A percentile compares a stretch with the other conserved stretches of the same genome.
phyloP scores from a whole-genome alignment of 2,113 vertebrate species.

The Corvus moneduloides region DNA sequence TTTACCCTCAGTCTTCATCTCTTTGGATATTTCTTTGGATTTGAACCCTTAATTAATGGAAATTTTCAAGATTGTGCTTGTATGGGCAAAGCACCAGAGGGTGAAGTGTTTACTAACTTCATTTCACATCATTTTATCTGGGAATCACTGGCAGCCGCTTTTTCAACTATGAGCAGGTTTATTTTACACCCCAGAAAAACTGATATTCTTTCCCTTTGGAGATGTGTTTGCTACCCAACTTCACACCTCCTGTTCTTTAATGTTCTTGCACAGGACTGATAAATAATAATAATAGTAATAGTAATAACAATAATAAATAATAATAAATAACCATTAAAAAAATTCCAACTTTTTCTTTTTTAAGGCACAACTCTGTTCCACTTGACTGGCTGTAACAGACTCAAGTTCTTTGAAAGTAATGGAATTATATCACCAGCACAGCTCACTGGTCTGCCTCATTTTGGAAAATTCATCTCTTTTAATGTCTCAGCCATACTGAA shows the following conservation, averaged over 20 bases:
- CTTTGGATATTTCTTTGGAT: not conserved
- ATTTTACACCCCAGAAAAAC: not conserved
- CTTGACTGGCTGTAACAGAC: conserved; percentile 56
- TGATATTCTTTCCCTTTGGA: not conserved
- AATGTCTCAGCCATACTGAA: not conserved
- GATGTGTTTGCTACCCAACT: not conserved
- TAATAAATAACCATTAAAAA: not conserved
- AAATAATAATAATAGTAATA: not conserved
- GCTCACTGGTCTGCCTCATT: conserved; percentile 65
- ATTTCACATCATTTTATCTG: not conserved
- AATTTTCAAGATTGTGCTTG: not conserved
- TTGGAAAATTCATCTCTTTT: conserved; percentile 61
- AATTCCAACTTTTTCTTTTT: not conserved
- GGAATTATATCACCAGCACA: conserved; percentile 62
- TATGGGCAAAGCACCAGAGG: not conserved
- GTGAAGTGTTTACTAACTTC: not conserved
- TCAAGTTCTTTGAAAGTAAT: conserved; percentile 64
- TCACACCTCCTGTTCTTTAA: not conserved
- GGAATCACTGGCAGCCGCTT: not conserved
- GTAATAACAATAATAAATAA: not conserved
- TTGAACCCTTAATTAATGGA: not conserved
- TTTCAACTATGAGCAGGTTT: not conserved
- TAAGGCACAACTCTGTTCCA: conserved; percentile 31
- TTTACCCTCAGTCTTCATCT: not conserved
- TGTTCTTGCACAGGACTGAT: not conserved